Percentiles rank a stretch among this genome's conserved stretches.
These are phyloP conservation scores for Mantis religiosa DNA, from an alignment of 2,888 invertebrate species.

Conservation along the genomic window DNA sequence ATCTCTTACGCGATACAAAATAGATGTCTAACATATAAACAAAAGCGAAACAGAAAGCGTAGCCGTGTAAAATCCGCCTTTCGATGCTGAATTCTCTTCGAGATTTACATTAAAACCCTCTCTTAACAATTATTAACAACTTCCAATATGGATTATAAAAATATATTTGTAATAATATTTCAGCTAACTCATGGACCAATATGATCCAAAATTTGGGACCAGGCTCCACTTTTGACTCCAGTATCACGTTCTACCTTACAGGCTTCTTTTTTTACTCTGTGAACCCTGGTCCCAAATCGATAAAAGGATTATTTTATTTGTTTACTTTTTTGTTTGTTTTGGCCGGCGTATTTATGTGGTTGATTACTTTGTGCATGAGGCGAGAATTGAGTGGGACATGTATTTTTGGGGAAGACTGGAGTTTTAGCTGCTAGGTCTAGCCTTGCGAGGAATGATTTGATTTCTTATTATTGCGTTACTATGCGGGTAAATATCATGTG, in stretches of 20 bases:
- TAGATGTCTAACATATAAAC: background rate
- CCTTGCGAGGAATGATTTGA: background rate
- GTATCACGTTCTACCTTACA: background rate
- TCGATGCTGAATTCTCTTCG: background rate
- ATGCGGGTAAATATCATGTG: background rate
- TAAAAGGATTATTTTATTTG: background rate
- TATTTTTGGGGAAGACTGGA: constrained; percentile 7
- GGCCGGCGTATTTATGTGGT: constrained; percentile 21
- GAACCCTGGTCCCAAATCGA: constrained; percentile 18
- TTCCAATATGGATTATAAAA: constrained; percentile 57
- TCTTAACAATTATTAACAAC: constrained; percentile 41
- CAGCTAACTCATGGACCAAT: constrained; percentile 52
- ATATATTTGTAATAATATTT: constrained; percentile 39
- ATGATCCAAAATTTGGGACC: constrained; percentile 44
- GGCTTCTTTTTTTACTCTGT: background rate
- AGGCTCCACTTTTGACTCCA: constrained; percentile 6
- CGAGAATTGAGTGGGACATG: background rate
- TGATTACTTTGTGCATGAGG: background rate
- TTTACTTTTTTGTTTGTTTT: background rate
- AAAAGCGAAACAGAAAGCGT: background rate
- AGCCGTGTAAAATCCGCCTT: background rate
- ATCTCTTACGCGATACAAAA: background rate
- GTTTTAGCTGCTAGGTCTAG: background rate
- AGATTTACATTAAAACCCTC: background rate
- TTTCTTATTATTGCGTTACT: background rate